Conservation (phyloP, 2,113 vertebrate species). For the Danionella cerebrum region DNA sequence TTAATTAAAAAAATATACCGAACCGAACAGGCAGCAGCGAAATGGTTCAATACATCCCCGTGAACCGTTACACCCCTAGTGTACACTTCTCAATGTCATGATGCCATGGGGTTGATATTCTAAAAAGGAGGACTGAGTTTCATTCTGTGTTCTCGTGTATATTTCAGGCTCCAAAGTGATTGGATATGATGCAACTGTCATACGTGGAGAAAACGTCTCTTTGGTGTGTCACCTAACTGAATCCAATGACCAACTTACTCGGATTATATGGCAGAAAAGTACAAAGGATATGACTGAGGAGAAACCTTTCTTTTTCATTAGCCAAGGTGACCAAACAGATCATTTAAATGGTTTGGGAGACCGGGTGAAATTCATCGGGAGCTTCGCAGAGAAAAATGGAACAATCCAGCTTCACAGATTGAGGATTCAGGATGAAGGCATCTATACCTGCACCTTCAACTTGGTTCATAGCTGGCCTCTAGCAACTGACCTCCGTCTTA, state of each 20-base stretch:
- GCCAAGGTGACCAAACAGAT: rapidly evolving
- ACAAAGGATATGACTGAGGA: not conserved
- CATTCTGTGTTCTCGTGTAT: no score
- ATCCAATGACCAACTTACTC: rapidly evolving
- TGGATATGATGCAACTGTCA: not conserved
- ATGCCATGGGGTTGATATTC: no score
- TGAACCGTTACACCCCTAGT: no score
- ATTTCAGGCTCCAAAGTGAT: conserved; percentile 32
- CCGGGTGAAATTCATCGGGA: conserved; percentile 37
- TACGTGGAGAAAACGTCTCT: not conserved
- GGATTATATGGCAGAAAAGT: conserved; percentile 48
- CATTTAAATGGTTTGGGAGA: not conserved
- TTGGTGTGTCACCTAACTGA: conserved; percentile 41
- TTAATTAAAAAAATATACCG: no score
- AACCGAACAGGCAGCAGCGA: no score
- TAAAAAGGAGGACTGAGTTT: no score
- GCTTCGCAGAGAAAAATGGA: not conserved
- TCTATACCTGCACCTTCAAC: conserved; percentile 45
- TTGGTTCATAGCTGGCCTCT: conserved; percentile 37
- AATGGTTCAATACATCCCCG: no score
- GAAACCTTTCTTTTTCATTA: conserved; percentile 10
- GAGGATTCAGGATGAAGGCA: conserved; percentile 41
- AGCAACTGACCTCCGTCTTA: conserved; percentile 1
- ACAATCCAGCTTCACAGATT: conserved; percentile 34
- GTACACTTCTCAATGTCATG: no score